Base-by-base conservation (phyloP, 2,113 vertebrate genomes). In the Pachycephala philippinensis region DNA sequence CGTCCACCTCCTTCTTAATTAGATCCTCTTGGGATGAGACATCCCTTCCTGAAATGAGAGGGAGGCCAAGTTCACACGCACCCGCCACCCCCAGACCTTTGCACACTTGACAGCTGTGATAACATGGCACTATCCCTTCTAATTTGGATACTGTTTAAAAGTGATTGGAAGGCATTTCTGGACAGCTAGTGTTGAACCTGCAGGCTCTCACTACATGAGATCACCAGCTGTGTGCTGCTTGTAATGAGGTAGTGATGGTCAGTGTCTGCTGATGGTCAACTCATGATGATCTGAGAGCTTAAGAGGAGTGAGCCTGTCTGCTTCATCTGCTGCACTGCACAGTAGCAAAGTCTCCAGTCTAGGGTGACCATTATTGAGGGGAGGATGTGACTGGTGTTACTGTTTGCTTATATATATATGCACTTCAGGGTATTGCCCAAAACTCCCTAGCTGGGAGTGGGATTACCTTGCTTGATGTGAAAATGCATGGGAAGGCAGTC, bases 1-100 rank as follows among this genome's bases (percentile, higher is more conserved):
- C 37, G 10, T 70, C 75, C 0, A 4, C 64, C 13, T 8, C 71
- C 75, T 89, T 1, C 65, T 72, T 91, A 94, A 96, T 94, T 90
- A 81, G 64, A 76, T 82, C 60, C 50, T 93, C 27, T 50, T 75
- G 57, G n/a, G 69, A 72, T 89, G 87, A 95, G 71, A 60, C 49
- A 52, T 80, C 63, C 72, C 42, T 88, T 90, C 33, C 68, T 93
- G 90, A 91, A 92, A 74, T 56, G 71, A 76, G 74, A 87, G 68
- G 56, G 42, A 90, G 88, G 69, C 78, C 83, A 54, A 56, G 45
- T 75, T 88, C 39, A 52, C 20, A 50, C 0, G 2, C 14, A 35
- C 23, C 14, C 4, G 0, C 69, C n/a, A 19, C 15, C 40, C 65
- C 23, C n/a, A 23, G 82, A 42, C 50, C 63, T 90, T 53, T 70